Conservation (phyloP, 2,888 invertebrate genomes). For the Acanthosepion esculentum region DNA sequence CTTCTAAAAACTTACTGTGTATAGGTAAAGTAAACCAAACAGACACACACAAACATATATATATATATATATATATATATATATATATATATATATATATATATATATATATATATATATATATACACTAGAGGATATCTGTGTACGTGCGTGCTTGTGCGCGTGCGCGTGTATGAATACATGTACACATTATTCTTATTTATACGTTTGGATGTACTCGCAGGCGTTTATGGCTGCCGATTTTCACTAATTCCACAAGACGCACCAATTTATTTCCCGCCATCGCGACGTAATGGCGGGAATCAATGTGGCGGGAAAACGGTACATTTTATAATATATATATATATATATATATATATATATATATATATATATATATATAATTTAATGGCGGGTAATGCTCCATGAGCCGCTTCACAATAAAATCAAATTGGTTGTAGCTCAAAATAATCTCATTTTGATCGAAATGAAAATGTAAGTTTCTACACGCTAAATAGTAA, state of each 20-base stretch:
- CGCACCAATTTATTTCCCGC: background rate
- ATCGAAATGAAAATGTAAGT: background rate
- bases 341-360: conserved; percentile 24
- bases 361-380: conserved; percentile 43
- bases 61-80: too few relatives aligned
- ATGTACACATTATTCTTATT: too few relatives aligned
- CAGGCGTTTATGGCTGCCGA: too few relatives aligned
- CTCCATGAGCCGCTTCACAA: background rate
- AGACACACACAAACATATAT: too few relatives aligned
- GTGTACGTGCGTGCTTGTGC: too few relatives aligned
- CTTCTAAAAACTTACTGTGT: too few relatives aligned
- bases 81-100: too few relatives aligned
- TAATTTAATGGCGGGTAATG: background rate
- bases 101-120: too few relatives aligned
- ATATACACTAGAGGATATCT: too few relatives aligned
- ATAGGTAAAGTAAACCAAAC: too few relatives aligned
- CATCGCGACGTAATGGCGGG: background rate
- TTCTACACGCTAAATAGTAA: background rate
- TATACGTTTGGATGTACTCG: too few relatives aligned
- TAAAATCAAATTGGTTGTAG: conserved; percentile 20
- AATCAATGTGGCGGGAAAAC: background rate
- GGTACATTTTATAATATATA: background rate
- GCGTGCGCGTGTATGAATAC: background rate
- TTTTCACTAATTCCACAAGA: too few relatives aligned
- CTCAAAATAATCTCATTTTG: conserved; percentile 21